Evolutionary conservation across 2,797 vertebrate genomes (phyloP), one percentile per base, ranked within the genome.

Genomic region (Acanthis flammea): DNA sequence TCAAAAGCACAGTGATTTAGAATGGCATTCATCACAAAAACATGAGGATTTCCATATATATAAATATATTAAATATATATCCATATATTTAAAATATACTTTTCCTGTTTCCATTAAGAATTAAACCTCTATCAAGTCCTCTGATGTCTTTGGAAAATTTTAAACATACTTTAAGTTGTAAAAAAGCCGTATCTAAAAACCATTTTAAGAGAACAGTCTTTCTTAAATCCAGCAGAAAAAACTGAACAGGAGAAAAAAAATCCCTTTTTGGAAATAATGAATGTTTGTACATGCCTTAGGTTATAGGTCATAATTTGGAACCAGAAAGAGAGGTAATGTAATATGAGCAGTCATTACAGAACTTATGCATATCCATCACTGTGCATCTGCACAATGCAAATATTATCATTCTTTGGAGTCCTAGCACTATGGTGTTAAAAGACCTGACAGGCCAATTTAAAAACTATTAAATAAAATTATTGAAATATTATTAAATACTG

Each of bases 381-480:
- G 17, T 62, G 19, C 67, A 15, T n/a, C 11, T 60, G 45, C 19
- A n/a, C 14, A n/a, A 10, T 39, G 22, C 14, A 24, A 35, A 27
- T 44, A 33, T 61, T 63, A 44, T 33, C 12, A 13, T 63, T 78
- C 22, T 48, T 45, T 39, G 7, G 27, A 89, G 30, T 42, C 22
- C 50, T 75, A n/a, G 5, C 16, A 22, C 15, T 35, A 10, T 18
- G 6, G 7, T 21, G 35, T 42, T 53, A 50, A 78, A 89, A 53
- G 39, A 61, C 3, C 30, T 60, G 61, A 41, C 14, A 44, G 0
- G 0, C 1, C 1, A 14, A 28, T 57, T 81, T 14, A 27, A 75
- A 90, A 90, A 70, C n/a, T 47, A 58, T 30, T 53, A 2, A 45
- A 45, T 14, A 23, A 24, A 23, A 45, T 45, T 8, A 23, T 45